These are phyloP conservation scores for Acinonyx jubatus DNA, from an alignment of 2,113 vertebrate genomes.

Conservation along the genomic window DNA sequence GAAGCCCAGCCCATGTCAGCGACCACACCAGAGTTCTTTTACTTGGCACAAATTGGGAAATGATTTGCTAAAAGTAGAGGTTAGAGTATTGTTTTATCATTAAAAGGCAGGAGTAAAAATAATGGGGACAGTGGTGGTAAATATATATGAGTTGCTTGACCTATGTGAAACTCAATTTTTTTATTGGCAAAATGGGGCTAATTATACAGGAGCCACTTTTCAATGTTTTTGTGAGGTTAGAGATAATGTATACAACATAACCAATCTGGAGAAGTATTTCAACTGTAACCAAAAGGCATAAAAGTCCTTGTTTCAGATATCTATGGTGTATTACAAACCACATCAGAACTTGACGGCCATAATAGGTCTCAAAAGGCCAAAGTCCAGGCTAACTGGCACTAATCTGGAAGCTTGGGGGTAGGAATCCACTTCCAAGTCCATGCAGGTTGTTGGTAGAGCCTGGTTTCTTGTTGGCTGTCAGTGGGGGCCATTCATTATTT, in stretches of 20 bases:
- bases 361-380: background rate
- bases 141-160: background rate
- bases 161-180: background rate
- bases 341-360: background rate
- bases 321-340: background rate
- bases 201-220: background rate
- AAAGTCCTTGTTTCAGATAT: background rate
- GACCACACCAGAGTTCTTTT: background rate
- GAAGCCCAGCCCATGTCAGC: background rate
- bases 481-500: background rate
- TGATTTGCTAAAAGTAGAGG: background rate
- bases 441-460: background rate
- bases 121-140: background rate
- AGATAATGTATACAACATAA: background rate
- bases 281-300: background rate
- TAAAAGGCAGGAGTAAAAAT: background rate
- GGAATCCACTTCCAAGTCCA: background rate
- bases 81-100: background rate
- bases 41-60: background rate
- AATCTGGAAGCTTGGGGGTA: background rate
- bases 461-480: background rate
- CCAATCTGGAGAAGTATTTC: background rate
- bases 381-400: background rate
- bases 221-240: background rate
- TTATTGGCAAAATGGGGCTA: background rate